Percentiles rank a stretch among this genome's conserved stretches.
phyloP scores from a whole-genome alignment of 2,797 vertebrate genomes.

The Australoheros facetus region DNA sequence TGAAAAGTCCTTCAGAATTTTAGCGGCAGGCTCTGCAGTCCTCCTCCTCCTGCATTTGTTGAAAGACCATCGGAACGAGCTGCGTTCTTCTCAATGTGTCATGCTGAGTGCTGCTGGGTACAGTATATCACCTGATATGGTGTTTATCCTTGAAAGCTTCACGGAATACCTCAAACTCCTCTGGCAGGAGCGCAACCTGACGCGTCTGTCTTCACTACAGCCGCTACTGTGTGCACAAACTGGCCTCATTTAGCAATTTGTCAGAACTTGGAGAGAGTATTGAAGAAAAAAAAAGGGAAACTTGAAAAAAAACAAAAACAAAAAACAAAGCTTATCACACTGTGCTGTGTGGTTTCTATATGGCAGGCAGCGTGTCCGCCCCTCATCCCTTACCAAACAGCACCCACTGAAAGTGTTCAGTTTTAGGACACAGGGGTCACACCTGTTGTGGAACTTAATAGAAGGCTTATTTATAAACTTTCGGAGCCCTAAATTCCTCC shows the following conservation, averaged over 20 bases:
- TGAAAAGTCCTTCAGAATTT: conserved; percentile 61
- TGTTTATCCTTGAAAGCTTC: conserved; percentile 79
- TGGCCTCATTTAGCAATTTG: conserved; percentile 45
- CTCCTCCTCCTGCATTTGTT: conserved; percentile 51
- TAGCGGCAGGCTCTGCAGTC: conserved; percentile 28
- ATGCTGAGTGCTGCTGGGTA: conserved; percentile 51
- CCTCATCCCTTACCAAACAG: conserved; percentile 73
- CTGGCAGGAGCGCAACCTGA: conserved; percentile 67
- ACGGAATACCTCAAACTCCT: conserved; percentile 71
- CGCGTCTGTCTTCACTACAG: conserved; percentile 72
- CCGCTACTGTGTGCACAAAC: conserved; percentile 65
- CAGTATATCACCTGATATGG: conserved; percentile 75
- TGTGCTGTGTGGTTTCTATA: conserved; percentile 48
- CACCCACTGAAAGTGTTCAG: conserved; percentile 95
- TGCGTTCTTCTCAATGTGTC: conserved; percentile 55
- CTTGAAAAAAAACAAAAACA: conserved; percentile 20
- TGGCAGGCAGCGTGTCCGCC: conserved; percentile 76
- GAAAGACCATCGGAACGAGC: conserved; percentile 55
- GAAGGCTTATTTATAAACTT: conserved; percentile 99
- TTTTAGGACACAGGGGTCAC: conserved; percentile 99
- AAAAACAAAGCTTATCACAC: conserved; percentile 32
- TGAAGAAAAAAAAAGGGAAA: conserved; percentile 3
- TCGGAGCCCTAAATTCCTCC: conserved; percentile 97
- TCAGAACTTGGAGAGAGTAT: conserved; percentile 39
- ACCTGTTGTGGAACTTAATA: conserved; percentile 99